phyloP scores from a whole-genome alignment of 2,888 invertebrate species.

The Pandemis cinnamomeana region DNA sequence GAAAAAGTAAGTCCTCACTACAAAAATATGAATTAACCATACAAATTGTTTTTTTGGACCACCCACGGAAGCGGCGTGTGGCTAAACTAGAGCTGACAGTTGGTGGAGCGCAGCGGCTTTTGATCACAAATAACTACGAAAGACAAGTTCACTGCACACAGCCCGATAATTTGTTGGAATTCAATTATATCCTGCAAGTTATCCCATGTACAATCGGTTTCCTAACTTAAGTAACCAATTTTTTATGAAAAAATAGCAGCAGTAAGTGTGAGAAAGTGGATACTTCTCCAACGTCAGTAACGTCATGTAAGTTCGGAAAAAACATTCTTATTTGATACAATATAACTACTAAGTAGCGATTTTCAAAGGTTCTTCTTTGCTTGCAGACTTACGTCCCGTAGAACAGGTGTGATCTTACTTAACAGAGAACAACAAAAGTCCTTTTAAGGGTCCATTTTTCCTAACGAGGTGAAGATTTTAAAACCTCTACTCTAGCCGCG shows the following conservation, averaged over 20 bases:
- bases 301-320: too few species aligned
- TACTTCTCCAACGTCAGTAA: too few species aligned
- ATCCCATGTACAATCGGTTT: background rate
- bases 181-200: background rate
- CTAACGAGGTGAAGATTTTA: background rate
- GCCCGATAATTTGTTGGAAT: constrained; percentile 5
- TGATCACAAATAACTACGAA: constrained; percentile 25
- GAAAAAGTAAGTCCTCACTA: constrained; percentile 8
- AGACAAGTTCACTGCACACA: constrained; percentile 11
- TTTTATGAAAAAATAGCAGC: too few species aligned
- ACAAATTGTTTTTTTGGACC: constrained; percentile 30
- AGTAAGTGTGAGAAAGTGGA: too few species aligned
- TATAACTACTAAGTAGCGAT: too few species aligned
- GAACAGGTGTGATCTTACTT: background rate
- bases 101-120: constrained; percentile 11
- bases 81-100: constrained; percentile 24
- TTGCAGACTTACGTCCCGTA: too few species aligned
- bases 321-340: too few species aligned
- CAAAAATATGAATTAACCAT: constrained; percentile 15
- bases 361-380: too few species aligned
- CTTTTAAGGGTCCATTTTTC: background rate
- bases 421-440: background rate
- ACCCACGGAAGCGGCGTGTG: constrained; percentile 18
- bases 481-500: background rate
- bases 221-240: too few species aligned